Conservation (phyloP, 2,888 invertebrate species). For the Oxytorus armatus region DNA sequence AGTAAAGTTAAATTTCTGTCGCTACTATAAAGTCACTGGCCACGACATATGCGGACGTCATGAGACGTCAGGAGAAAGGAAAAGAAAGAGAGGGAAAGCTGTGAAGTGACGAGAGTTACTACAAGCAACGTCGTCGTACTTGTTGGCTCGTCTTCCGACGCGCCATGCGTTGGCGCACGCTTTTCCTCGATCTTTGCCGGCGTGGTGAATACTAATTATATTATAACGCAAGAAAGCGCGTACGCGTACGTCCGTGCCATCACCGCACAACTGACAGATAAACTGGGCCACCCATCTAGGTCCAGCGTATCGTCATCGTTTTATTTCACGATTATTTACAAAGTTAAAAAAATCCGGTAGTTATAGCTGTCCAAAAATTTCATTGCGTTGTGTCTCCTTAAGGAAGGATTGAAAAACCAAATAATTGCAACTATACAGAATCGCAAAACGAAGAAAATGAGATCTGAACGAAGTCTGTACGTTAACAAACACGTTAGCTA, state of each 20-base stretch:
- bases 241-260: conserved; percentile 60
- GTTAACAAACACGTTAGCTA: too few species aligned
- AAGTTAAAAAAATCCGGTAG: neutral
- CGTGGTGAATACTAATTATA: conserved; percentile 70
- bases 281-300: conserved; percentile 65
- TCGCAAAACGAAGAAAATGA: too few species aligned
- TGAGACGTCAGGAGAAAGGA: conserved; percentile 13
- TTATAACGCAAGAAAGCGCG: conserved; percentile 61
- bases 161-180: conserved; percentile 26
- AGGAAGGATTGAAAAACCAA: too few species aligned
- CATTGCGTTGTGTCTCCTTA: too few species aligned
- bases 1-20: conserved; percentile 42
- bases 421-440: too few species aligned
- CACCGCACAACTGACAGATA: conserved; percentile 12
- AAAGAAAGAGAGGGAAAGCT: conserved; percentile 24
- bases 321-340: neutral
- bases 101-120: conserved; percentile 52
- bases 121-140: conserved; percentile 60
- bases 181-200: conserved; percentile 56
- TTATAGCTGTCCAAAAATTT: too few species aligned
- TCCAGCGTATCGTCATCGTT: conserved; percentile 45
- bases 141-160: conserved; percentile 34
- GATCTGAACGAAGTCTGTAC: too few species aligned
- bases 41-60: neutral
- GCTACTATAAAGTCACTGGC: conserved; percentile 30